Evolutionary conservation across 2,888 invertebrate species (phyloP).

Genomic region (Plutella xylostella): DNA sequence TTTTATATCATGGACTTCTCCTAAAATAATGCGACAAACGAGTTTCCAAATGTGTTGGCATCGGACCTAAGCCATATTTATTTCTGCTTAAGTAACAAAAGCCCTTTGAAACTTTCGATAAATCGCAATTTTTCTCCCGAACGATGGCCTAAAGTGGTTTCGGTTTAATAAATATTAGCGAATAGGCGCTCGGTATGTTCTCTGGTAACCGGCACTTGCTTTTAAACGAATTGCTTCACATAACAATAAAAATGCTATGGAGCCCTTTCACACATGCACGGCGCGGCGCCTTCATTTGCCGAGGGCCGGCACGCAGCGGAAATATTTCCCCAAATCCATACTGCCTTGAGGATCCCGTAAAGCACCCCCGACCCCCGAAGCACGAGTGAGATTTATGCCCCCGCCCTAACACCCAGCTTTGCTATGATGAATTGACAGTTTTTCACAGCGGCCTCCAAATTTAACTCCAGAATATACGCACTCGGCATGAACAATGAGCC

Average conservation of each 20-base stretch:
- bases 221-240: conserved; percentile 68
- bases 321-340: conserved; percentile 72
- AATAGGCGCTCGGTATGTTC: conserved; percentile 61
- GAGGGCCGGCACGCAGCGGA: conserved; percentile 64
- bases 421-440: conserved; percentile 69
- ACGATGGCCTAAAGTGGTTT: conserved; percentile 27
- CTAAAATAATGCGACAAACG: neutral
- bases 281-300: conserved; percentile 66
- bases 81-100: conserved; percentile 22
- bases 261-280: conserved; percentile 66
- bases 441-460: conserved; percentile 64
- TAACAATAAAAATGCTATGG: conserved; percentile 66
- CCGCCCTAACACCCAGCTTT: conserved; percentile 65
- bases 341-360: conserved; percentile 71
- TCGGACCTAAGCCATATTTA: conserved; percentile 13
- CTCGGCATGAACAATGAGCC: conserved; percentile 63
- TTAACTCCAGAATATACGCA: conserved; percentile 62
- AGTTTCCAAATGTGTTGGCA: neutral
- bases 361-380: conserved; percentile 68
- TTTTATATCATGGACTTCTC: too few species aligned
- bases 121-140: conserved; percentile 10
- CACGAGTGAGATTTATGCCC: conserved; percentile 69
- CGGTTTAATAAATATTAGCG: conserved; percentile 58
- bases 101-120: conserved; percentile 16
- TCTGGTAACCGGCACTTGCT: conserved; percentile 55